phyloP scores from a whole-genome alignment of 2,113 vertebrate species.

The Numida meleagris region DNA sequence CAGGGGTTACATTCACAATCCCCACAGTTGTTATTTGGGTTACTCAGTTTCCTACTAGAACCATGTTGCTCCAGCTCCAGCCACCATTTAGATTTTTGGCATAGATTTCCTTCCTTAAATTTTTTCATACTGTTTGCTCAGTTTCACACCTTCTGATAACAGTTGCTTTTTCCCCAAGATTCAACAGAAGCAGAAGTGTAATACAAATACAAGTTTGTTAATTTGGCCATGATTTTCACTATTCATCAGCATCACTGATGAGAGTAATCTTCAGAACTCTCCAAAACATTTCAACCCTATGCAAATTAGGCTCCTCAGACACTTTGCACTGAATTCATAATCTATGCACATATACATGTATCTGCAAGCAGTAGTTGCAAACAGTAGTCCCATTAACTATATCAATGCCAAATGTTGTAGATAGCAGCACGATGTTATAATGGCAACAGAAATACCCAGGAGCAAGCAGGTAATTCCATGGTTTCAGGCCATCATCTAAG shows the following conservation, averaged over 20 bases:
- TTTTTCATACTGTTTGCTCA: neutral
- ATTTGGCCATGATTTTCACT: neutral
- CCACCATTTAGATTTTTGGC: neutral
- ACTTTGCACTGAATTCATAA: neutral
- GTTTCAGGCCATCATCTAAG: neutral
- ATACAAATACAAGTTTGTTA: neutral
- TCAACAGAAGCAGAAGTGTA: neutral
- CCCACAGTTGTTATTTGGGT: neutral
- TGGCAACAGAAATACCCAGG: neutral
- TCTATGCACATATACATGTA: neutral
- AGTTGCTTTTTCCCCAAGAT: neutral
- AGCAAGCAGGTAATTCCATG: conserved; percentile 5
- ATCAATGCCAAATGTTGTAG: neutral
- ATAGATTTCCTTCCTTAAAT: neutral
- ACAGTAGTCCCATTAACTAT: neutral
- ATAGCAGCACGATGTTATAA: neutral
- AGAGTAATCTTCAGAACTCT: neutral
- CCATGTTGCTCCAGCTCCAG: neutral
- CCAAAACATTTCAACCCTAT: neutral
- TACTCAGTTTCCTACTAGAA: neutral
- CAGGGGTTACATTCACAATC: neutral
- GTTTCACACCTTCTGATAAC: neutral
- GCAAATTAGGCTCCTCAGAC: neutral
- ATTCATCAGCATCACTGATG: neutral
- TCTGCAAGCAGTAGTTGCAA: neutral